A percentile compares a stretch with the other conserved stretches of the same genome.
These are phyloP conservation scores for Leptopilina syphax DNA, from an alignment of 2,888 invertebrate species.

Conservation along the genomic window DNA sequence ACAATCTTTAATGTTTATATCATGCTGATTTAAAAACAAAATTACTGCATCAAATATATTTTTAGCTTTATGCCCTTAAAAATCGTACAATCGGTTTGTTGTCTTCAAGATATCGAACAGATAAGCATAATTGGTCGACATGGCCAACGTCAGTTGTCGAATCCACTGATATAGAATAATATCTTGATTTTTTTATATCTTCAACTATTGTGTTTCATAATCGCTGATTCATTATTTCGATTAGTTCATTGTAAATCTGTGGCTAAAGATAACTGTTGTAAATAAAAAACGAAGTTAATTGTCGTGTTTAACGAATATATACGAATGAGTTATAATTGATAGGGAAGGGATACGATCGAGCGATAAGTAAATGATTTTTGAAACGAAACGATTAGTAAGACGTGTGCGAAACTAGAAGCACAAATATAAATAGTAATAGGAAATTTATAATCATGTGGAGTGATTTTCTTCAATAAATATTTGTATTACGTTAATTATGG, in stretches of 20 bases:
- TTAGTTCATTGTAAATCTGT: not conserved
- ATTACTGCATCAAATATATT: conserved; percentile 47
- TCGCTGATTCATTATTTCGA: conserved; percentile 32
- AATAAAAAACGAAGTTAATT: too few relatives aligned
- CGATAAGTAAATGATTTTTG: too few relatives aligned
- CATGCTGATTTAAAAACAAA: conserved; percentile 47
- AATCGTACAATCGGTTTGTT: conserved; percentile 42
- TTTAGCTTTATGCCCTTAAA: conserved; percentile 42
- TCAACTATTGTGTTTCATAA: conserved; percentile 39
- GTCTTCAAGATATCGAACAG: conserved; percentile 48
- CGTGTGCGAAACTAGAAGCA: too few relatives aligned
- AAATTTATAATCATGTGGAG: too few relatives aligned
- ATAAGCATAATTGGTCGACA: conserved; percentile 51
- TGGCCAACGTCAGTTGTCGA: conserved; percentile 47
- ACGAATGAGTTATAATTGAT: too few relatives aligned
- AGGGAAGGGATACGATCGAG: too few relatives aligned
- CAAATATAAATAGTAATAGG: too few relatives aligned
- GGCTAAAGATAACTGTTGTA: too few relatives aligned
- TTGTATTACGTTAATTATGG: too few relatives aligned
- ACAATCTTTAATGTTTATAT: conserved; percentile 53
- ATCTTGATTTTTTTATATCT: conserved; percentile 39
- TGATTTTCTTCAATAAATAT: too few relatives aligned
- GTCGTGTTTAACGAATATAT: too few relatives aligned
- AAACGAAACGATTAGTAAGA: too few relatives aligned
- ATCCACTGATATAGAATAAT: conserved; percentile 45